phyloP scores from a whole-genome alignment of 2,797 vertebrate species.

The Peromyscus melanophrys region DNA sequence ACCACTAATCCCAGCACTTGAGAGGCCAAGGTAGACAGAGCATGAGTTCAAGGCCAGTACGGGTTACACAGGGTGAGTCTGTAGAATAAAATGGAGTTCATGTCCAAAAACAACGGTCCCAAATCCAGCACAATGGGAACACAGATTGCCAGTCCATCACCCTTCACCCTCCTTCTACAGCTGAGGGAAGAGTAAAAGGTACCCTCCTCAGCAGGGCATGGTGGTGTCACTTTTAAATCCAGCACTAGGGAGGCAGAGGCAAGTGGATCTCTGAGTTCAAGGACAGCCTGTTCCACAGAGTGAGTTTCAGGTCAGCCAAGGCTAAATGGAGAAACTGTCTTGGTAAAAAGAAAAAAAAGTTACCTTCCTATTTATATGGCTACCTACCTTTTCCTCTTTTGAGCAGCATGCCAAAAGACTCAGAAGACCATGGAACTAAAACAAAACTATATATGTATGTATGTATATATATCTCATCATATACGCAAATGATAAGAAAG shows the following conservation, averaged over 20 bases:
- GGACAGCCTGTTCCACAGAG: not conserved
- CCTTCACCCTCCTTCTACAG: not conserved
- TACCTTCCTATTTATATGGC: not conserved
- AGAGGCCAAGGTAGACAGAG: not conserved
- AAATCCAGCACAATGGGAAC: not conserved
- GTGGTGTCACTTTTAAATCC: too few species aligned
- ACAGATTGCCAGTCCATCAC: rapidly evolving
- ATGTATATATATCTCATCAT: not conserved
- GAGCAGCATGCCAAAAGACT: not conserved
- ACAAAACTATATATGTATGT: not conserved
- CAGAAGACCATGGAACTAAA: not conserved
- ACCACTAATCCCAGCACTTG: not conserved
- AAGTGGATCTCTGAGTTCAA: not conserved
- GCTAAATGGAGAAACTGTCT: not conserved
- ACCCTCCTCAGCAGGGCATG: not conserved
- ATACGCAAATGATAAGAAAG: not conserved
- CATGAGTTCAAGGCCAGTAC: not conserved
- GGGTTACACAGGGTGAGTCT: not conserved
- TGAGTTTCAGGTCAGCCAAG: not conserved
- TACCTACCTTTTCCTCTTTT: not conserved
- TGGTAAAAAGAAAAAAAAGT: not conserved
- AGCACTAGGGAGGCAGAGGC: not conserved
- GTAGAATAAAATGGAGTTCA: not conserved
- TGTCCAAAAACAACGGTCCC: not conserved
- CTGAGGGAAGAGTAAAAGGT: not conserved